Conservation (phyloP, 2,888 invertebrate genomes). For the Harpalus rufipes region DNA sequence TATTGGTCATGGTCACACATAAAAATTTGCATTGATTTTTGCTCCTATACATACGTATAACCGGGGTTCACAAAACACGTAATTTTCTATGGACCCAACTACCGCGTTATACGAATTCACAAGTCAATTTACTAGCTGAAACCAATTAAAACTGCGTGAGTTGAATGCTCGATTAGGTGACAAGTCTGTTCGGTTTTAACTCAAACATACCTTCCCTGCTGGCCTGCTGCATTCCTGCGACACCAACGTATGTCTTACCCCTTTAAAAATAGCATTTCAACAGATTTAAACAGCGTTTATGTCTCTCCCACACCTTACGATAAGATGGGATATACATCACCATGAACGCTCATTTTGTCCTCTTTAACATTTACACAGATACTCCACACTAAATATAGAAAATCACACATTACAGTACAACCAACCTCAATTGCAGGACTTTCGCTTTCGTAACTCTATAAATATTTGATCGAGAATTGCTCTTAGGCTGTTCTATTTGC, state of each 20-base stretch:
- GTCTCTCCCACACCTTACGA: not conserved
- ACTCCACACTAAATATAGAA: conserved; percentile 15
- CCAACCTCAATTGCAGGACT: not conserved
- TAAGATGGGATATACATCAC: conserved; percentile 30
- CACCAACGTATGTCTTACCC: conserved; percentile 38
- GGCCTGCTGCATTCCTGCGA: conserved; percentile 8
- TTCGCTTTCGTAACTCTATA: not conserved
- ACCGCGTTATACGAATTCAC: too few species aligned
- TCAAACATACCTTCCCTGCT: conserved; percentile 2
- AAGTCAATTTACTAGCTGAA: not conserved
- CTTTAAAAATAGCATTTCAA: conserved; percentile 40
- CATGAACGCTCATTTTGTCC: conserved; percentile 4
- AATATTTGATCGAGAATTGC: not conserved
- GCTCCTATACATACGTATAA: too few species aligned
- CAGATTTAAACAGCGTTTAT: conserved; percentile 38
- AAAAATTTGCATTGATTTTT: too few species aligned
- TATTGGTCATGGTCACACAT: too few species aligned
- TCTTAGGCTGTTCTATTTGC: too few species aligned
- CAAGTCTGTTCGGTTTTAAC: not conserved
- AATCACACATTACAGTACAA: not conserved
- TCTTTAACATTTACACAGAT: conserved; percentile 31
- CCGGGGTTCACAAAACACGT: too few species aligned
- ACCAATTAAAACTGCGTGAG: not conserved
- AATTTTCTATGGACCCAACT: too few species aligned
- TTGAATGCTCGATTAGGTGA: conserved; percentile 14